Evolutionary conservation across 2,113 vertebrate species (phyloP), one percentile per base, ranked within the genome.

Genomic region (Macrotis lagotis): DNA sequence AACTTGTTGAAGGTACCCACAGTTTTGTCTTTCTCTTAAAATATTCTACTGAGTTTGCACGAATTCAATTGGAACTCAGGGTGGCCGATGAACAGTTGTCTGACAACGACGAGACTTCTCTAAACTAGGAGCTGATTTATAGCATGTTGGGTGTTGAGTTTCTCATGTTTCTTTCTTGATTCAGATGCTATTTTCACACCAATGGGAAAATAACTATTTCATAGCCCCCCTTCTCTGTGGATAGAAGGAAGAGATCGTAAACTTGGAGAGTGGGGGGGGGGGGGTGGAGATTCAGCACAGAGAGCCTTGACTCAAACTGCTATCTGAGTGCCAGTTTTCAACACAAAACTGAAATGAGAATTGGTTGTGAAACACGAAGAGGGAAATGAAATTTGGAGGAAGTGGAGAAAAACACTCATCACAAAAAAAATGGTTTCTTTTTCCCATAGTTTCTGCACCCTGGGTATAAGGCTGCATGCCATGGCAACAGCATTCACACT

Each of bases 401-500:
- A 96, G 95, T 93, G 90, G 95, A 94, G 89, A 59, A 97, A 96
- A 74, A 91, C 94, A 90, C 97, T 48, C 96, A 89, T 3, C 66
- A 44, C 10, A 74, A 74, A 74, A 74, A 74, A 53, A 49, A 96
- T 83, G 50, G 97, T 97, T 97, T 95, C 96, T 93, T 92, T 96
- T 97, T 97, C 97, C 52, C 0, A 55, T 95, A 93, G 90, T 95
- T 97, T 96, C 1, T 97, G 98, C 91, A 97, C 97, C 95, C 97
- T 97, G 98, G 98, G 98, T 96, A 92, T 93, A 96, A 98, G 97
- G 98, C 98, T 97, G 96, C 94, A 96, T 96, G 97, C 98, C 98
- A 98, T 99, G 98, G 98, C 98, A 99, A 98, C 98, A 96, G 97
- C 97, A 28, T 98, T 98, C 98, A 98, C 98, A 98, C 98, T 96